Percentiles rank a stretch among this genome's conserved stretches.
These are phyloP conservation scores for Helleia helle DNA, from an alignment of 2,888 invertebrate species.

Conservation along the genomic window DNA sequence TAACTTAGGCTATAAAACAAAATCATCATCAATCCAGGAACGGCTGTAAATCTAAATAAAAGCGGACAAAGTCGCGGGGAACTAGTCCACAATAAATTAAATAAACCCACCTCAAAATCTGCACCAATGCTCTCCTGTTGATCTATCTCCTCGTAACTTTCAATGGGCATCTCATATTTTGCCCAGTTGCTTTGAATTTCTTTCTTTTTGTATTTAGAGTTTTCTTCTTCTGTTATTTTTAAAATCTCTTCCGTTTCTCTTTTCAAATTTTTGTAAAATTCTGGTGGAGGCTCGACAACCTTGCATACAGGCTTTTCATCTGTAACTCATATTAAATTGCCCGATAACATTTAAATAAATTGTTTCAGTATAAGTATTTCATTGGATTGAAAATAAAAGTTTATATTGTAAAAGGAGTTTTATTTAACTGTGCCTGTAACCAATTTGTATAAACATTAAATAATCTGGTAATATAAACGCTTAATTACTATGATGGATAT, in stretches of 20 bases:
- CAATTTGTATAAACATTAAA: no score
- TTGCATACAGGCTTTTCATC: slow-evolving; percentile 31
- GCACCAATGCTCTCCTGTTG: slow-evolving; percentile 60
- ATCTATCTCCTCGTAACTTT: slow-evolving; percentile 58
- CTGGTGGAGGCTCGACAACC: slow-evolving; percentile 44
- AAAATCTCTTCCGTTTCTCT: slow-evolving; percentile 61
- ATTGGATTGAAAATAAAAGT: no score
- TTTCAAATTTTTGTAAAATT: slow-evolving; percentile 53
- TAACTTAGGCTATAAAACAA: no score
- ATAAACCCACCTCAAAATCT: slow-evolving; percentile 56
- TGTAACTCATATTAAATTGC: slow-evolving; percentile 26
- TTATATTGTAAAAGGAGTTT: no score
- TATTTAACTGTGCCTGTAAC: no score
- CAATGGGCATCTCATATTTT: slow-evolving; percentile 64
- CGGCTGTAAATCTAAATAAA: no score
- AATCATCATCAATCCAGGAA: no score
- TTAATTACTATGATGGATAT: no score
- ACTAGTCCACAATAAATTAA: neutral
- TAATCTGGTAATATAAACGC: no score
- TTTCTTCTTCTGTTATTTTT: slow-evolving; percentile 59
- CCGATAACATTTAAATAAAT: neutral
- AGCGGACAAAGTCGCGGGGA: no score
- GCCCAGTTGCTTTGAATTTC: slow-evolving; percentile 67
- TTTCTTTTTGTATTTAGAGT: slow-evolving; percentile 59
- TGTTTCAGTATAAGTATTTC: no score